Base-by-base conservation (phyloP, 2,113 vertebrate genomes). In the Murina feae region DNA sequence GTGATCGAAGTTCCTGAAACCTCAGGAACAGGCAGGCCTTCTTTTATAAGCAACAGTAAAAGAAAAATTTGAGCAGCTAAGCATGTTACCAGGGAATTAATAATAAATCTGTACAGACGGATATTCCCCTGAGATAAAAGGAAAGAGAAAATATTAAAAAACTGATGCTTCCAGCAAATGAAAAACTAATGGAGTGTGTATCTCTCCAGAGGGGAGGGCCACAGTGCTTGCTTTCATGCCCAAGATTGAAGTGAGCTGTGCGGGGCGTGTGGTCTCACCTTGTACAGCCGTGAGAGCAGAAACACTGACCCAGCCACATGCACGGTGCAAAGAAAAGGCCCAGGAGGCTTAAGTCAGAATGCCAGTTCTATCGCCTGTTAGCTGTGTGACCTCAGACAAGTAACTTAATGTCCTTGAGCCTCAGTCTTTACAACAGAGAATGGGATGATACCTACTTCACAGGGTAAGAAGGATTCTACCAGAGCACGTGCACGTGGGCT, bases 31-130 rank as follows among this genome's bases (percentile, higher is more conserved):
- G 23, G 66, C 69, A 84, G 66, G 63, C 17, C 71, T 96, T 94
- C 86, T 95, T 96, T 96, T 94, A 95, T 39, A 96, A 95, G 93
- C 86, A 93, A 94, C 74, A 93, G 91, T 91, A 80, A 96, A 95
- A 71, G 42, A 25, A 96, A 95, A 89, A 14, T 78, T 65, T 84
- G 95, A 96, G 79, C 86, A 94, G 86, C 95, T 97, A 97, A 96
- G 95, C 96, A 95, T 96, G 94, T 95, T 96, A 95, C 86, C 65
- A 80, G 80, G 69, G 91, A 97, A 96, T 97, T 97, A 97, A 96
- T 97, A 96, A 97, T 96, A 97, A 96, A 96, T 96, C 95, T 95
- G 53, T 95, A 89, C 86, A 94, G 94, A 96, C 85, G 97, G 93
- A 93, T 97, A 96, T 90, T 94, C 96, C 72, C 94, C 71, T 90